Conservation (phyloP, 2,797 vertebrate genomes). For the Sebastes kiyomatsui region DNA sequence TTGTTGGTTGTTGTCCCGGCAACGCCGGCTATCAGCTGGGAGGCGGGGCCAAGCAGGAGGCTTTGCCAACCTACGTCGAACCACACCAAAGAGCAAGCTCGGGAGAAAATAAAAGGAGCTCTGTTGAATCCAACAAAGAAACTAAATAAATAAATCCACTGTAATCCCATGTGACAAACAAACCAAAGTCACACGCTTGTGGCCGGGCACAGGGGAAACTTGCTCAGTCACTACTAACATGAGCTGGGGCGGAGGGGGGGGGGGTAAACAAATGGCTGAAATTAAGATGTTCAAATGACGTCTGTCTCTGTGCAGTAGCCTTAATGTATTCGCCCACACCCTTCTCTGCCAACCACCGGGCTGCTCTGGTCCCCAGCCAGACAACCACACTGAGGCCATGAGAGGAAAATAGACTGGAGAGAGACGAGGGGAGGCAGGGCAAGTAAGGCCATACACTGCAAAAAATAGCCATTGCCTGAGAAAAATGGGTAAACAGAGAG, state of each 20-base stretch:
- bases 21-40: constrained; percentile 12
- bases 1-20: background rate
- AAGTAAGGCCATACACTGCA: background rate
- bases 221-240: background rate
- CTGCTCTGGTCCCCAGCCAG: constrained; percentile 38
- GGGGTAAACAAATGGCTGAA: background rate
- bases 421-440: background rate
- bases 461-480: background rate
- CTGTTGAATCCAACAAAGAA: constrained; percentile 8
- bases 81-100: background rate
- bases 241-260: background rate
- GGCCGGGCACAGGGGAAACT: background rate
- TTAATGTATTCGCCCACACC: constrained; percentile 9
- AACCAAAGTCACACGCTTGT: constrained; percentile 10
- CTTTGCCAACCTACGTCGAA: background rate
- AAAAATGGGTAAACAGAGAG: background rate
- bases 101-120: background rate
- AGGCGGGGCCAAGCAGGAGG: background rate
- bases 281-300: constrained; percentile 12
- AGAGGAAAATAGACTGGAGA: constrained; percentile 24
- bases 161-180: constrained; percentile 7
- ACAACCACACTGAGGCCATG: constrained; percentile 28
- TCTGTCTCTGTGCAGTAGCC: background rate
- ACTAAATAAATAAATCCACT: background rate
- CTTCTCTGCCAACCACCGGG: constrained; percentile 10